Evolutionary conservation across 2,113 vertebrate genomes (phyloP).

Genomic region (Psittacara wagleri): DNA sequence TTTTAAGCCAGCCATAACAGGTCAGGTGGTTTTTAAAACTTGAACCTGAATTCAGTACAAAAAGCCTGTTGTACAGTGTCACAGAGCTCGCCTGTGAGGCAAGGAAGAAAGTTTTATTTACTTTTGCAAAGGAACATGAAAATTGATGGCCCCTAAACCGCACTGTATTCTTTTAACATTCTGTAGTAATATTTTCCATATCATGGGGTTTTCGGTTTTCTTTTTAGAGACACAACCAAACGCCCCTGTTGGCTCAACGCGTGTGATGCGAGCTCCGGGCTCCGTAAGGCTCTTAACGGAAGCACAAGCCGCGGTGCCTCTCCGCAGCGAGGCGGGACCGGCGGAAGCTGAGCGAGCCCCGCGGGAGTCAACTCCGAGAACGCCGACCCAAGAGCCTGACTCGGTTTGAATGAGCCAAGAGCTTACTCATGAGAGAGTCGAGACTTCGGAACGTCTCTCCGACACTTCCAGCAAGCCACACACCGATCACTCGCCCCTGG

Average conservation of each 20-base stretch:
- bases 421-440: not conserved
- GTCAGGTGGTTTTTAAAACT: not conserved
- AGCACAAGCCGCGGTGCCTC: accelerated
- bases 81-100: not conserved
- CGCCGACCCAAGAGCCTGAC: accelerated
- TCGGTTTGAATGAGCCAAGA: too few relatives aligned
- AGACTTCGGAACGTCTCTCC: not conserved
- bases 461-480: not conserved
- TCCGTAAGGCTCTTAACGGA: not conserved
- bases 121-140: not conserved
- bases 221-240: not conserved
- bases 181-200: not conserved
- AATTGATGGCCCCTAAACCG: not conserved
- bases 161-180: not conserved
- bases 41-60: not conserved
- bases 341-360: not conserved
- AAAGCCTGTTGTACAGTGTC: not conserved
- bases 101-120: not conserved
- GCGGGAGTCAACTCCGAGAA: not conserved
- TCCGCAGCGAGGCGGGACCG: not conserved
- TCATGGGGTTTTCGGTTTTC: not conserved
- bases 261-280: not conserved
- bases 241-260: too few relatives aligned
- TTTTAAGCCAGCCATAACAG: not conserved
- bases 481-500: not conserved